phyloP scores from a whole-genome alignment of 2,888 invertebrate genomes.

The Adela reaumurella region DNA sequence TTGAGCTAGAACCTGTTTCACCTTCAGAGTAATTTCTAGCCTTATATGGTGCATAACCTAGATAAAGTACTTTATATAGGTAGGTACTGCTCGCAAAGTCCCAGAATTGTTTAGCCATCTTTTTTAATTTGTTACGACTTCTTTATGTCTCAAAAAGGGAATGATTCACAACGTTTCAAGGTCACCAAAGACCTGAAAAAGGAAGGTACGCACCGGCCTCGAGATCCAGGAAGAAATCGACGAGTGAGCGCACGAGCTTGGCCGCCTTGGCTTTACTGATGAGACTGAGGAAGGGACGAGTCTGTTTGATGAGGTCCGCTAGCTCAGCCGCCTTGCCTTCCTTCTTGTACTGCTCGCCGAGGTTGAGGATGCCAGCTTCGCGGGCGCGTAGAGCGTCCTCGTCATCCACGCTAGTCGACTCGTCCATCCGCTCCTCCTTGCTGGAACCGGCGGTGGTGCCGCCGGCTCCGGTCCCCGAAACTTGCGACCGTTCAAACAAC shows the following conservation, averaged over 20 bases:
- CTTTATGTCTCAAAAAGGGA: no score
- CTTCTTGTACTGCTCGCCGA: conserved; percentile 89
- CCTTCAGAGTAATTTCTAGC: no score
- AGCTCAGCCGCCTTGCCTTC: conserved; percentile 91
- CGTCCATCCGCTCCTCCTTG: conserved; percentile 75
- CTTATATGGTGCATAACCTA: no score
- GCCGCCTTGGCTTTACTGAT: conserved; percentile 99
- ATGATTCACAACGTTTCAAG: no score
- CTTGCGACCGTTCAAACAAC: conserved; percentile 82
- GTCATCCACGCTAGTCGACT: conserved; percentile 74
- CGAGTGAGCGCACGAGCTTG: conserved; percentile 92
- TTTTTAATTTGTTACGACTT: no score
- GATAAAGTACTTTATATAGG: no score
- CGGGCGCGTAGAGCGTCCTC: conserved; percentile 89
- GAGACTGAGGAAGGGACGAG: conserved; percentile 89
- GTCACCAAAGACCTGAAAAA: no score
- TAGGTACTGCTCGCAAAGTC: no score
- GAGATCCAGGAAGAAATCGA: conserved; percentile 95
- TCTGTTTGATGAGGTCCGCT: conserved; percentile 89
- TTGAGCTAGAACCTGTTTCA: no score
- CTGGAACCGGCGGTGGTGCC: conserved; percentile 72
- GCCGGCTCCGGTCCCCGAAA: conserved; percentile 69
- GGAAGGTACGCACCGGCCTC: conserved; percentile 59
- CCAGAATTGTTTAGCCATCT: no score
- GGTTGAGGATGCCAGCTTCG: conserved; percentile 90